Conservation (phyloP, 2,113 vertebrate species). For the Struthidea cinerea region DNA sequence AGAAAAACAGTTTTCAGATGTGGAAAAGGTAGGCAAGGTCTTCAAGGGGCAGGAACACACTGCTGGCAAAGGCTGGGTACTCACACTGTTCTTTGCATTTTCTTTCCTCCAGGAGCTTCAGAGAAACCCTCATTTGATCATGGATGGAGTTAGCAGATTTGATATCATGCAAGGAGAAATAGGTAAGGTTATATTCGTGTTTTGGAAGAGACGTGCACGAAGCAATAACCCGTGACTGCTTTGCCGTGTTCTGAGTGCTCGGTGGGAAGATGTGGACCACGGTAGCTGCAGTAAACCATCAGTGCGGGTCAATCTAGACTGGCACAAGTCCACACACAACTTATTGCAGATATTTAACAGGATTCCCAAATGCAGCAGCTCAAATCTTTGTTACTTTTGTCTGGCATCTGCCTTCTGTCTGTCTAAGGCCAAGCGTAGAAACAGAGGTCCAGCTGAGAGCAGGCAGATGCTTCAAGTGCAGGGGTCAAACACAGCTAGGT, state of each 20-base stretch:
- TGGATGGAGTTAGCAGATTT: conserved; percentile 69
- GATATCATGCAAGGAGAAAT: conserved; percentile 74
- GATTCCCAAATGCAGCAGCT: not conserved
- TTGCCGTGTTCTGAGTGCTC: not conserved
- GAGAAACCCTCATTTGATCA: conserved; percentile 48
- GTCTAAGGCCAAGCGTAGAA: not conserved
- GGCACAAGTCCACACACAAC: not conserved
- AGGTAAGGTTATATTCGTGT: conserved; percentile 45
- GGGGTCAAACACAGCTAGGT: not conserved
- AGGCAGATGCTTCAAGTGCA: not conserved
- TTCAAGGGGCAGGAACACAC: not conserved
- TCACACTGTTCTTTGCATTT: not conserved
- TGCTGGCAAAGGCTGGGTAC: not conserved
- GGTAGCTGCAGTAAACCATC: not conserved
- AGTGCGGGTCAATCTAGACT: not conserved
- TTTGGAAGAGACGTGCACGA: not conserved
- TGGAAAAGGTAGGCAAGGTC: not conserved
- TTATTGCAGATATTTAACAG: not conserved
- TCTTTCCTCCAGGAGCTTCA: conserved; percentile 60
- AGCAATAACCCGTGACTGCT: not conserved
- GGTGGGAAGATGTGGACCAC: not conserved
- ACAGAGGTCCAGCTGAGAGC: not conserved
- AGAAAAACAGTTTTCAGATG: not conserved
- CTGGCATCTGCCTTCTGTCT: not conserved
- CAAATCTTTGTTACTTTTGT: not conserved